phyloP scores from a whole-genome alignment of 2,888 invertebrate genomes.

The Pterostichus madidus region DNA sequence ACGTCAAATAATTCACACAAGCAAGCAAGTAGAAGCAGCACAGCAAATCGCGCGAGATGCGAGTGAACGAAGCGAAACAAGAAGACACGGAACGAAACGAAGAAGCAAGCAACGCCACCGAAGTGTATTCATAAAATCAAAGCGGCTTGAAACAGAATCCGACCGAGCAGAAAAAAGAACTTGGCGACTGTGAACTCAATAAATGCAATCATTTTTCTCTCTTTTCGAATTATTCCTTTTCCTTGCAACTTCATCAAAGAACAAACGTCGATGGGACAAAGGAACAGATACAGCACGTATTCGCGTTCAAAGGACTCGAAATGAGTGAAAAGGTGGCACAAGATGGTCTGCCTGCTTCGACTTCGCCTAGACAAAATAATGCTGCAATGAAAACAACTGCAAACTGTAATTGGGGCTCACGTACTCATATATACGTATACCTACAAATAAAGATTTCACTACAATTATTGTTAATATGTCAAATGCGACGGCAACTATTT shows the following conservation, averaged over 20 bases:
- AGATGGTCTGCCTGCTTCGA: not conserved
- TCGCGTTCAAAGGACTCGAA: constrained; percentile 12
- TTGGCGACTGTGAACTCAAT: constrained; percentile 61
- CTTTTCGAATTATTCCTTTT: constrained; percentile 54
- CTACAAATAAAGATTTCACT: too few species aligned
- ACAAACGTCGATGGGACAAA: constrained; percentile 52
- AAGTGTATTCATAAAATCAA: constrained; percentile 62
- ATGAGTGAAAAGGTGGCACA: constrained; percentile 27
- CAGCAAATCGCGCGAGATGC: constrained; percentile 39
- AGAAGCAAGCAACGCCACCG: constrained; percentile 51
- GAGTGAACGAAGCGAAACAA: constrained; percentile 41
- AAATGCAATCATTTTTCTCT: constrained; percentile 59
- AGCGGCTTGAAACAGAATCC: constrained; percentile 57
- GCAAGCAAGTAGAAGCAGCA: constrained; percentile 32
- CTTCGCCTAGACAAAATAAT: not conserved
- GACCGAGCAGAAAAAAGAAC: constrained; percentile 59
- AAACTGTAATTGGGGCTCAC: too few species aligned
- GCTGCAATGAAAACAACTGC: not conserved
- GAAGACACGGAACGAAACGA: constrained; percentile 28
- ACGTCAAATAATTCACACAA: constrained; percentile 53
- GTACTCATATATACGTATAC: too few species aligned
- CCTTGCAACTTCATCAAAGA: constrained; percentile 55
- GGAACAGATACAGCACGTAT: constrained; percentile 49
- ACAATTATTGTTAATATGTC: too few species aligned
- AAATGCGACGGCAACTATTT: too few species aligned